A percentile compares a stretch with the other conserved stretches of the same genome.
Evolutionary conservation across 2,113 vertebrate species (phyloP).

Genomic region (Paradoxurus hermaphroditus): DNA sequence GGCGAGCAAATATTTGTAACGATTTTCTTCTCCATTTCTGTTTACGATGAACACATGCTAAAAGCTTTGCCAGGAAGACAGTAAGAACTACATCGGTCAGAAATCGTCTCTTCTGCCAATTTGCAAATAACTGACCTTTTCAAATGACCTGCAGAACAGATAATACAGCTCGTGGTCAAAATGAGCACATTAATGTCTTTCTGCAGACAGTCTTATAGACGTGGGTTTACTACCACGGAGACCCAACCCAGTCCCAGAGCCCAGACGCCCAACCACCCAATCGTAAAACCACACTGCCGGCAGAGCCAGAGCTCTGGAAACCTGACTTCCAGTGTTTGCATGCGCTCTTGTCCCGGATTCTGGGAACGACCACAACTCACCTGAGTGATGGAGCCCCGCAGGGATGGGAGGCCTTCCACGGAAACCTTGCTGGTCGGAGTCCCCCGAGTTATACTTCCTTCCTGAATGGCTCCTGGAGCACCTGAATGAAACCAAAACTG

Average conservation of each 20-base stretch:
- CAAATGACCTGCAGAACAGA: not conserved
- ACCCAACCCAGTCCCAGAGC: not conserved
- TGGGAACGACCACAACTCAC: constrained; percentile 75
- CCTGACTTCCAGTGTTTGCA: not conserved
- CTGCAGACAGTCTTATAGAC: not conserved
- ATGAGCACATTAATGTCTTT: not conserved
- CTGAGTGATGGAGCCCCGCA: constrained; percentile 96
- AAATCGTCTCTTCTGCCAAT: not conserved
- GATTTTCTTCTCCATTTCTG: constrained; percentile 32
- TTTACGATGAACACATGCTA: not conserved
- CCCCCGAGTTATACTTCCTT: constrained; percentile 90
- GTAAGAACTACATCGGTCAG: not conserved
- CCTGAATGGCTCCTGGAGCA: constrained; percentile 88
- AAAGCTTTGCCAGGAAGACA: constrained; percentile 12
- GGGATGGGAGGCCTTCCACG: constrained; percentile 87
- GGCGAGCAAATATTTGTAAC: not conserved
- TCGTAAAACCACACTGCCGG: not conserved
- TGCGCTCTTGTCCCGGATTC: too few species aligned
- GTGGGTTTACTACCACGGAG: not conserved
- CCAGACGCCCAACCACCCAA: not conserved
- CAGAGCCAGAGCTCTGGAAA: not conserved
- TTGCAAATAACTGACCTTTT: constrained; percentile 1
- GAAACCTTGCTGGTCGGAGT: constrained; percentile 89
- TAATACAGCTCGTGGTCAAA: not conserved
- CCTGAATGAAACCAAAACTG: constrained; percentile 79